Evolutionary conservation across 2,113 vertebrate species (phyloP).

Genomic region (Tapirus terrestris): DNA sequence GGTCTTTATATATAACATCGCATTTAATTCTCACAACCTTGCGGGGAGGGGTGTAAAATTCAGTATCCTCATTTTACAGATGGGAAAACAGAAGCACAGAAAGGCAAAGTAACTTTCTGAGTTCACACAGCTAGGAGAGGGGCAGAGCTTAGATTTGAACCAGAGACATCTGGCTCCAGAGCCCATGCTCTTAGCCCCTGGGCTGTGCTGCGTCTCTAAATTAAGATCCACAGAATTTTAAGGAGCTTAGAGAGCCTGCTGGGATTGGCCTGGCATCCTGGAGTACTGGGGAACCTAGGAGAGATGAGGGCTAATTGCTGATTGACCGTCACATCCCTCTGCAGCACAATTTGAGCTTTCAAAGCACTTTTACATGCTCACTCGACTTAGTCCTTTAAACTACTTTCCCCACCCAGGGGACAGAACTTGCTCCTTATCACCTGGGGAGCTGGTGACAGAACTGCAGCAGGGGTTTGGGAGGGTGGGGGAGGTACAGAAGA

Average conservation of each 20-base stretch:
- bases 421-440: neutral
- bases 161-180: neutral
- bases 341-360: neutral
- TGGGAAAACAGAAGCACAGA: neutral
- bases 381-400: neutral
- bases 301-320: constrained; percentile 19
- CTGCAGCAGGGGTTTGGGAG: neutral
- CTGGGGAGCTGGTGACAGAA: neutral
- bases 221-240: neutral
- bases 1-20: neutral
- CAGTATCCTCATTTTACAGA: neutral
- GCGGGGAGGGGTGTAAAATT: neutral
- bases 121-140: neutral
- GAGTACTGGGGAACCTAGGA: neutral
- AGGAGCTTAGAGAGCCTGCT: neutral
- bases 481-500: neutral
- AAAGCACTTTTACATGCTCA: constrained; percentile 3
- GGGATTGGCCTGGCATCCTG: neutral
- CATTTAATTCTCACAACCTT: neutral
- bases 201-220: neutral
- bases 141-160: neutral
- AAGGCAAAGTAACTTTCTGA: neutral
- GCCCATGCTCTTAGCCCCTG: neutral
- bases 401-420: neutral
- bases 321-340: neutral